Base-by-base conservation (phyloP, 2,797 vertebrate species). In the Phoebastria nigripes region DNA sequence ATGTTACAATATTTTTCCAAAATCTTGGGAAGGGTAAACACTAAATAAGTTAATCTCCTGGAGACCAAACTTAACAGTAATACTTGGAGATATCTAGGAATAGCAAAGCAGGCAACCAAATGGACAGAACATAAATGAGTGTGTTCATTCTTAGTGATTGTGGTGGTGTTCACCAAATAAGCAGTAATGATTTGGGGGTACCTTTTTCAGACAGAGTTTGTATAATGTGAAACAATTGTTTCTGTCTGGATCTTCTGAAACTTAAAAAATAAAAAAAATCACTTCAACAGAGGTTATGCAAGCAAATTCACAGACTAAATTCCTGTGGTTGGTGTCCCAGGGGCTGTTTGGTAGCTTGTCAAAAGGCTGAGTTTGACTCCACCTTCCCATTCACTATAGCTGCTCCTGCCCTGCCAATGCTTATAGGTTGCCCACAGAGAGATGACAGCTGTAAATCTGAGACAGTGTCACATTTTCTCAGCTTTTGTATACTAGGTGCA, bases 371-470 rank as follows among this genome's bases (percentile, higher is more conserved):
- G 33, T 67, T 87, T 65, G 44, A 52, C 41, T 94, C 29, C 12
- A 51, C 11, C 42, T 92, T 72, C 15, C 35, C 1, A 0, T 77
- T 87, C 10, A 22, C 22, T 83, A 5, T 29, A 58, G 35, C 19
- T 82, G 8, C 46, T 62, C 15, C 37, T 2, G 1, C 39, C 78
- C 44, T 87, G 46, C 21, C 0, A 0, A 0, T 70, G 33, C 44
- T 70, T 22, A 7, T 4, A 54, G 55, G 11, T 26, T 89, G 16
- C 71, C 35, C 21, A 7, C 46, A 62, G 72, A 47, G 44, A 81
- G 47, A 28, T 42, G 47, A 39, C 18, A 80, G 12, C 29, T 92
- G n/a, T 54, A n/a, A 42, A 69, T 74, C 44, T 63, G 66, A 90
- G 51, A 26, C 15, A 39, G 8, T 54, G 58, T 65, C 39, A 31